Conservation (phyloP, 1,140 invertebrate genomes). For the Drosophila sturtevanti region DNA sequence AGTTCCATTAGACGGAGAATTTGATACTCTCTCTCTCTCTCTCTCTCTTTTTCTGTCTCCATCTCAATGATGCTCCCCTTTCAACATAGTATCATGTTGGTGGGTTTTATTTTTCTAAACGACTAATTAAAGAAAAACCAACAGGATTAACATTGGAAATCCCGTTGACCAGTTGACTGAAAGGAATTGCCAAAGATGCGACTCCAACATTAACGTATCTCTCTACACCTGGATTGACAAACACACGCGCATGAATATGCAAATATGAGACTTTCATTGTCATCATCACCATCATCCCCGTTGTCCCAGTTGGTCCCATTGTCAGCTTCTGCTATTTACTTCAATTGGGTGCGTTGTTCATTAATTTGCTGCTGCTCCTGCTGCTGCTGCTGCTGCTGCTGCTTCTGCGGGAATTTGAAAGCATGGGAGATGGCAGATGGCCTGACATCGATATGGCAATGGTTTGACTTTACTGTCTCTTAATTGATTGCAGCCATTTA, state of each 20-base stretch:
- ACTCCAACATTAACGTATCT: neutral
- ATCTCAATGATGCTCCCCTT: neutral
- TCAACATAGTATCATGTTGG: too few species aligned
- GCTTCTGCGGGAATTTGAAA: neutral
- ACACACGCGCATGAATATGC: conserved; percentile 65
- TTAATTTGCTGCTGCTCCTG: conserved; percentile 51
- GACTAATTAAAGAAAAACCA: conserved; percentile 76
- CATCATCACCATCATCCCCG: conserved; percentile 9
- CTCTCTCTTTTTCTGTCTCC: neutral
- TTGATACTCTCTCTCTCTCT: conserved; percentile 15
- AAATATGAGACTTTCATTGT: conserved; percentile 65
- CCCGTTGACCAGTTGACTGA: conserved; percentile 64
- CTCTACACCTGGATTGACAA: conserved; percentile 17
- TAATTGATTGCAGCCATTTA: conserved; percentile 78
- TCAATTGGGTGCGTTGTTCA: conserved; percentile 66
- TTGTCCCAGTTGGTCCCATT: neutral
- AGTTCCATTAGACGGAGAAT: conserved; percentile 62
- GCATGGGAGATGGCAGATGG: conserved; percentile 35
- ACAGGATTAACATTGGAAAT: conserved; percentile 65
- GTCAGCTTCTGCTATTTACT: conserved; percentile 46
- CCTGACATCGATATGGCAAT: conserved; percentile 60
- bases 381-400: neutral
- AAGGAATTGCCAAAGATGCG: conserved; percentile 55
- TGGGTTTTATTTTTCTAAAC: conserved; percentile 46
- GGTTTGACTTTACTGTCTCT: conserved; percentile 63